Conservation (phyloP, 2,113 vertebrate genomes). For the Oryzias melastigma region DNA sequence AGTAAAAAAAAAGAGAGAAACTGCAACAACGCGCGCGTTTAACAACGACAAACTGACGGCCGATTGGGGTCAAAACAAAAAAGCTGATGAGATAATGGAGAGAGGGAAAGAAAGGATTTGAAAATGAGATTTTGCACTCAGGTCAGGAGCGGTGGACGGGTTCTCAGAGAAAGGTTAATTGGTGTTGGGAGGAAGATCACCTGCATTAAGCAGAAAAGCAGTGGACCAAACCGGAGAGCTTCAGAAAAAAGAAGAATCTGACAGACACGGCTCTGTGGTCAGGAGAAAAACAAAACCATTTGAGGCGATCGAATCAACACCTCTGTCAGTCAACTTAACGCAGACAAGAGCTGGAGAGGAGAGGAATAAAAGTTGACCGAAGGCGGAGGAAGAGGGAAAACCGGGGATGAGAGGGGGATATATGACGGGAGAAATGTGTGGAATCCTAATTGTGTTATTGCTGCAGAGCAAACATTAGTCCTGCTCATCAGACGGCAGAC, state of each 20-base stretch:
- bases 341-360: slow-evolving; percentile 3
- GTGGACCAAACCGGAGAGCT: slow-evolving; percentile 24
- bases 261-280: slow-evolving; percentile 1
- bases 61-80: slow-evolving; percentile 47
- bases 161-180: slow-evolving; percentile 56
- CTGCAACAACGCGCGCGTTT: slow-evolving; percentile 41
- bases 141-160: slow-evolving; percentile 59
- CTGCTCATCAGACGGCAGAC: slow-evolving; percentile 64
- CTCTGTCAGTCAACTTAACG: slow-evolving; percentile 17
- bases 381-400: background rate
- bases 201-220: slow-evolving; percentile 47
- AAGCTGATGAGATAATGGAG: slow-evolving; percentile 32
- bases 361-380: background rate
- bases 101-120: slow-evolving; percentile 3
- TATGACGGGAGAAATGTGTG: slow-evolving; percentile 61
- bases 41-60: slow-evolving; percentile 9
- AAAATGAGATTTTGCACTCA: slow-evolving; percentile 57
- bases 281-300: slow-evolving; percentile 23
- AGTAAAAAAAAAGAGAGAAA: slow-evolving; percentile 42
- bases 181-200: slow-evolving; percentile 43
- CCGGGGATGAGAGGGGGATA: slow-evolving; percentile 16
- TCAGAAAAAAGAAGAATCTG: slow-evolving; percentile 27
- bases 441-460: slow-evolving; percentile 78
- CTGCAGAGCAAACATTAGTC: slow-evolving; percentile 74
- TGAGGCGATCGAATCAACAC: slow-evolving; percentile 38